phyloP scores from a whole-genome alignment of 2,888 invertebrate genomes.

The Harpalus rufipes region DNA sequence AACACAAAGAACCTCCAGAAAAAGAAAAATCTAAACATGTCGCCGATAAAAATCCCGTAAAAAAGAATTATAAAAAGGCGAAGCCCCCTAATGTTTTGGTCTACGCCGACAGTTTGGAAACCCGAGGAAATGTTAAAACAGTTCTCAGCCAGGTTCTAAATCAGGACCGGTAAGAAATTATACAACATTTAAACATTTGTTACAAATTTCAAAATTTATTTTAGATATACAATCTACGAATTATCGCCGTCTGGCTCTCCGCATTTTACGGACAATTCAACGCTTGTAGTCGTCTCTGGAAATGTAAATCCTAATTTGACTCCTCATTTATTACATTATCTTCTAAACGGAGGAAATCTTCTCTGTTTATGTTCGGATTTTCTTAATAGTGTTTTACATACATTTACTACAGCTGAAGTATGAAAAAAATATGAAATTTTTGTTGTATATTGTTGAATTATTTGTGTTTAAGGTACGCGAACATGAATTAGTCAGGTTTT shows the following conservation, averaged over 20 bases:
- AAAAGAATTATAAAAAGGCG: constrained; percentile 73
- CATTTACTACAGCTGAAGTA: constrained; percentile 91
- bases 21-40: constrained; percentile 58
- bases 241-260: constrained; percentile 75
- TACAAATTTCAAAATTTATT: too few species aligned
- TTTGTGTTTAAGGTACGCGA: constrained; percentile 82
- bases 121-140: constrained; percentile 86
- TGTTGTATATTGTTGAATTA: background rate
- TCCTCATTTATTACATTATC: constrained; percentile 84
- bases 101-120: constrained; percentile 87
- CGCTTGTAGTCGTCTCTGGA: constrained; percentile 85
- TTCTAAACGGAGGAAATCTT: constrained; percentile 86
- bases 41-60: constrained; percentile 54
- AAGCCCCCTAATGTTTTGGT: constrained; percentile 91
- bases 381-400: constrained; percentile 87
- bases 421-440: constrained; percentile 65
- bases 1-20: constrained; percentile 67
- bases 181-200: too few species aligned
- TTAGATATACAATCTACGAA: constrained; percentile 83
- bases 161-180: constrained; percentile 81
- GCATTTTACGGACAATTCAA: constrained; percentile 73
- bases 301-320: constrained; percentile 85
- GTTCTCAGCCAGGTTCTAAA: constrained; percentile 85
- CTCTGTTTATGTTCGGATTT: constrained; percentile 90
- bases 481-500: constrained; percentile 90